A percentile compares a stretch with the other conserved stretches of the same genome.
These are phyloP conservation scores for Eupithecia dodoneata DNA, from an alignment of 2,888 invertebrate species.

Conservation along the genomic window DNA sequence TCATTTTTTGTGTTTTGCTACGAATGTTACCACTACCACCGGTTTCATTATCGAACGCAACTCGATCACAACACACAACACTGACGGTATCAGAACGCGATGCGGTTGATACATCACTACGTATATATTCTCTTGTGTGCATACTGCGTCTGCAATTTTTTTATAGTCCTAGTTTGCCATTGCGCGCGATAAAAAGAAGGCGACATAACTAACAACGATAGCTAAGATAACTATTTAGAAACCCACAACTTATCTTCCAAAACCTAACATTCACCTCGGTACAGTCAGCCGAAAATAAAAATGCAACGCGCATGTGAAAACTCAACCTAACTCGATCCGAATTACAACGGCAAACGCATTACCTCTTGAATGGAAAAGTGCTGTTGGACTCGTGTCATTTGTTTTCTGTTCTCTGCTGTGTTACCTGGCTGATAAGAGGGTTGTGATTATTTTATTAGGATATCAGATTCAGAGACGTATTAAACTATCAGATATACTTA, in stretches of 20 bases:
- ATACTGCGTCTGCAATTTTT: neutral
- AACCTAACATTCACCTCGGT: neutral
- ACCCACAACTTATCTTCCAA: neutral
- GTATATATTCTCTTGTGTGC: neutral
- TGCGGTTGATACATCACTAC: too few relatives aligned
- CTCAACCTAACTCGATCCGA: slow-evolving; percentile 26
- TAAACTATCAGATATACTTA: neutral
- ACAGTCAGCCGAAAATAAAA: slow-evolving; percentile 25
- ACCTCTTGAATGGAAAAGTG: slow-evolving; percentile 27
- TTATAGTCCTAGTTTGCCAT: neutral
- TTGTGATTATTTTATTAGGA: neutral
- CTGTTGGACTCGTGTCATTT: slow-evolving; percentile 21
- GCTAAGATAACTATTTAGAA: neutral
- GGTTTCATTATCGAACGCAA: too few relatives aligned
- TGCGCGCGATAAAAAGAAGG: neutral
- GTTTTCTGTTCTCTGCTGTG: neutral
- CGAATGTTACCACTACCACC: too few relatives aligned
- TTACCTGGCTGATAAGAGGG: neutral
- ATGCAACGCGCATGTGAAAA: slow-evolving; percentile 30
- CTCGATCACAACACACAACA: too few relatives aligned
- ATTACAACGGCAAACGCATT: slow-evolving; percentile 22
- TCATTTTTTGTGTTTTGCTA: too few relatives aligned
- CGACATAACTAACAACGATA: neutral
- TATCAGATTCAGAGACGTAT: neutral
- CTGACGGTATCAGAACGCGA: too few relatives aligned